A percentile compares a stretch with the other conserved stretches of the same genome.
Conservation (phyloP, 1,140 invertebrate species). For the Luehdorfia chinensis region DNA sequence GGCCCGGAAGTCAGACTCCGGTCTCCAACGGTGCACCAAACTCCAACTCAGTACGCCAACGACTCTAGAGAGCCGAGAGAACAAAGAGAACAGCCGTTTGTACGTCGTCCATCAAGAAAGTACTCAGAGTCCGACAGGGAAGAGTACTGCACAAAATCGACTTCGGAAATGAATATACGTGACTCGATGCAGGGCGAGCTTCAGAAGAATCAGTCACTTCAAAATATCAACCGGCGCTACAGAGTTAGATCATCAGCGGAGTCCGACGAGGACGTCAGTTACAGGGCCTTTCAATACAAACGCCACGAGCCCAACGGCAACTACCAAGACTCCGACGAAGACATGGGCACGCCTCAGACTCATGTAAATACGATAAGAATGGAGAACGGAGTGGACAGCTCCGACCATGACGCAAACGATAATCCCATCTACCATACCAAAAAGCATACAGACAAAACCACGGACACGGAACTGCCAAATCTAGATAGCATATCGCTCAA, state of each 20-base stretch:
- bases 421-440: slow-evolving; percentile 29
- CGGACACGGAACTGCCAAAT: slow-evolving; percentile 49
- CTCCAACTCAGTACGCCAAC: slow-evolving; percentile 5
- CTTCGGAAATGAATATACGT: slow-evolving; percentile 52
- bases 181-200: slow-evolving; percentile 38
- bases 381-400: slow-evolving; percentile 58
- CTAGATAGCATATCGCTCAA: slow-evolving; percentile 56
- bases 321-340: slow-evolving; percentile 54
- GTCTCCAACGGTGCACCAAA: slow-evolving; percentile 27
- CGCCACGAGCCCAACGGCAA: slow-evolving; percentile 58
- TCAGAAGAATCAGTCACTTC: slow-evolving; percentile 68
- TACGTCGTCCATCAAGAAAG: slow-evolving; percentile 33
- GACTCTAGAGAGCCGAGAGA: slow-evolving; percentile 2
- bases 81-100: slow-evolving; percentile 12
- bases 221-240: slow-evolving; percentile 54
- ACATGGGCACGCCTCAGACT: slow-evolving; percentile 35
- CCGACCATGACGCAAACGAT: slow-evolving; percentile 58
- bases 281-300: slow-evolving; percentile 43
- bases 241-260: slow-evolving; percentile 36
- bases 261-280: slow-evolving; percentile 55
- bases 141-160: slow-evolving; percentile 60
- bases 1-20: slow-evolving; percentile 85
- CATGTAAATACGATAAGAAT: slow-evolving; percentile 36
- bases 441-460: slow-evolving; percentile 15
- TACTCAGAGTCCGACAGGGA: slow-evolving; percentile 61